Base-by-base conservation (phyloP, 2,797 vertebrate species). In the Rhinogobio ventralis region DNA sequence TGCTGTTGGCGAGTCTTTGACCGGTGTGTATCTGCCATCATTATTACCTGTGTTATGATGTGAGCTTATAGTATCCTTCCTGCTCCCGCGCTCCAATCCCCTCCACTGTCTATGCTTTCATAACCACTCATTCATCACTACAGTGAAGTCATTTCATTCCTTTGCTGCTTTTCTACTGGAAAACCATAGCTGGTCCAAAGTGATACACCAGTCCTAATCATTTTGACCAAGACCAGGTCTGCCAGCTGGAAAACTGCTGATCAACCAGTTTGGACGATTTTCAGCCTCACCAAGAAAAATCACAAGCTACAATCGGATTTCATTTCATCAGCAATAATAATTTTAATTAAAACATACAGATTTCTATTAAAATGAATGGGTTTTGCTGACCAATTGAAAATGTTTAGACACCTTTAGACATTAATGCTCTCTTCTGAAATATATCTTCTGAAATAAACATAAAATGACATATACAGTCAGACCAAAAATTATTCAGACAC, bases 51-150 rank as follows among this genome's bases (percentile, higher is more conserved):
- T 42, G 60, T 55, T 79, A 86, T 75, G 81, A 84, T 75, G 45
- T 69, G 9, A 86, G 81, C 78, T 86, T 82, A 84, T 74, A 86
- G 77, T 69, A 86, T 87, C 64, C 25, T 62, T 81, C 71, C 76
- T n/a, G 79, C 55, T 78, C 28, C 17, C 28, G 57, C 53, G 13
- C 39, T 86, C 68, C 79, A 84, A 76, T 85, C 74, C 77, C 76
- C 81, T 80, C n/a, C 51, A 79, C 86, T 79, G 83, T 86, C 83
- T 39, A 14, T 25, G 30, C 51, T 72, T 84, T 79, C 69, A 66
- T 79, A 57, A 10, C 1, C 36, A 64, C 62, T 85, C 84, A 76
- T 86, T 82, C 14, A 83, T 89, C 86, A 87, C 84, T 75, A 36
- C 75, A 75, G 77, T 20, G 49, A 62, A 15, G 55, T 28, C 5